Percentiles rank a stretch among this genome's conserved stretches.
Conservation (phyloP, 2,113 vertebrate species). For the Maccullochella peelii region DNA sequence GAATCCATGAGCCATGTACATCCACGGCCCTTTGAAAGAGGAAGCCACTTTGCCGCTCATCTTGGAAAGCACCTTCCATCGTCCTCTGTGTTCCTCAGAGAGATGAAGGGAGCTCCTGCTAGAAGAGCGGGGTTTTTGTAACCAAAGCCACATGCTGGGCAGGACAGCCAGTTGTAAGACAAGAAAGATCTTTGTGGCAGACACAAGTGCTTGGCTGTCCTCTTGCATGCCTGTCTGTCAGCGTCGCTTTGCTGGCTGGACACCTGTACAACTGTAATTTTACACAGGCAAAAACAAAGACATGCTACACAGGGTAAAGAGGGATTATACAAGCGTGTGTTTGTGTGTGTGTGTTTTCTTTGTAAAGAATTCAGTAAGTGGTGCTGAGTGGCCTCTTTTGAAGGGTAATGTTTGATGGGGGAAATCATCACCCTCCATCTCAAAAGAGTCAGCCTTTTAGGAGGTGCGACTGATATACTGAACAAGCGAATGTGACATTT, state of each 20-base stretch:
- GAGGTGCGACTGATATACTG: constrained; percentile 22
- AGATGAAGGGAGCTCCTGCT: constrained; percentile 70
- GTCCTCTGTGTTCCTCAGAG: constrained; percentile 73
- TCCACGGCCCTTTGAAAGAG: constrained; percentile 77
- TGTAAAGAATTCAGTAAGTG: constrained; percentile 55
- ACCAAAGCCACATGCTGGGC: constrained; percentile 82
- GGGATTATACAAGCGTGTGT: constrained; percentile 56
- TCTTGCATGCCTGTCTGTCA: constrained; percentile 81
- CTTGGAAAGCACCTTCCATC: constrained; percentile 75
- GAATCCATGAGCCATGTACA: constrained; percentile 72
- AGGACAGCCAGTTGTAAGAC: constrained; percentile 80
- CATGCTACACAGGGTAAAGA: constrained; percentile 19
- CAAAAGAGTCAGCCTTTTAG: constrained; percentile 23
- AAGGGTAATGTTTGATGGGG: constrained; percentile 48
- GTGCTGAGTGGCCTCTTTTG: constrained; percentile 43
- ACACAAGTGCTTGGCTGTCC: constrained; percentile 85
- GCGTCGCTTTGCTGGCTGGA: constrained; percentile 65
- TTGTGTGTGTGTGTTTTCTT: constrained; percentile 49
- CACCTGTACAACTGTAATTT: constrained; percentile 81
- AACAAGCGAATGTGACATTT: constrained; percentile 37
- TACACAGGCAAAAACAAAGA: constrained; percentile 77
- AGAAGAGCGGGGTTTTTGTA: constrained; percentile 74
- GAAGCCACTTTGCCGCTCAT: constrained; percentile 70
- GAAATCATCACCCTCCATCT: constrained; percentile 29
- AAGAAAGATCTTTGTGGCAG: constrained; percentile 85